A percentile compares a stretch with the other conserved stretches of the same genome.
phyloP scores from a whole-genome alignment of 2,888 invertebrate species.

The Chalcosyrphus nemorum region DNA sequence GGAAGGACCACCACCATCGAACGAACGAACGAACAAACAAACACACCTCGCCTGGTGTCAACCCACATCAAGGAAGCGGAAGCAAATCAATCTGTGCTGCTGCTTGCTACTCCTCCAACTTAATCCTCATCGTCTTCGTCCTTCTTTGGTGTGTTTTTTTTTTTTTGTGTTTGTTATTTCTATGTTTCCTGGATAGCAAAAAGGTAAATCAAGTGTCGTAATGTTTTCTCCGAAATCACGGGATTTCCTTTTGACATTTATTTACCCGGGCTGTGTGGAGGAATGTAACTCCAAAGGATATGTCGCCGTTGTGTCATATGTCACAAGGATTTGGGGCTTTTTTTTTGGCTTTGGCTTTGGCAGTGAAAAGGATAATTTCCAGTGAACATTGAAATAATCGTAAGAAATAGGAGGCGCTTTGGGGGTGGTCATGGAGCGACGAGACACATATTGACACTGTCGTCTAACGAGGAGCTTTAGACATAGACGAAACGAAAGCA shows the following conservation, averaged over 20 bases:
- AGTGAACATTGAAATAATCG: conserved; percentile 64
- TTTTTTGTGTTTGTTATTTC: conserved; percentile 25
- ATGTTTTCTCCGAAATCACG: conserved; percentile 70
- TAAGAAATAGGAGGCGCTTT: not conserved
- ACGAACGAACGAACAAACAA: too few relatives aligned
- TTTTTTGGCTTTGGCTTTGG: not conserved
- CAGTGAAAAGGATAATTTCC: conserved; percentile 64
- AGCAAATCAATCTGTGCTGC: conserved; percentile 64
- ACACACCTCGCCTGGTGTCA: conserved; percentile 34
- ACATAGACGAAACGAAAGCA: not conserved
- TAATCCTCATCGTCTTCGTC: conserved; percentile 25
- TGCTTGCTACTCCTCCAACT: conserved; percentile 12
- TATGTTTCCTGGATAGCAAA: conserved; percentile 50
- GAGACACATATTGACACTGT: conserved; percentile 59
- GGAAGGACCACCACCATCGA: conserved; percentile 45
- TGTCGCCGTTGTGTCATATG: conserved; percentile 63
- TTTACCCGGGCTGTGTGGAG: conserved; percentile 37
- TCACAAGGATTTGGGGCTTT: conserved; percentile 59
- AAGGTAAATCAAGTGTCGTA: conserved; percentile 72
- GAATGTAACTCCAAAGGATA: conserved; percentile 59
- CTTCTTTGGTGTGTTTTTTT: not conserved
- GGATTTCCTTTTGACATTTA: conserved; percentile 73
- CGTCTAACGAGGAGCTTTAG: conserved; percentile 42
- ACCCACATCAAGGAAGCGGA: conserved; percentile 65
- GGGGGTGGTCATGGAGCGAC: not conserved